Percentiles rank a stretch among this genome's conserved stretches.
phyloP scores from a whole-genome alignment of 2,797 vertebrate genomes.

The Eutrigla gurnardus region DNA sequence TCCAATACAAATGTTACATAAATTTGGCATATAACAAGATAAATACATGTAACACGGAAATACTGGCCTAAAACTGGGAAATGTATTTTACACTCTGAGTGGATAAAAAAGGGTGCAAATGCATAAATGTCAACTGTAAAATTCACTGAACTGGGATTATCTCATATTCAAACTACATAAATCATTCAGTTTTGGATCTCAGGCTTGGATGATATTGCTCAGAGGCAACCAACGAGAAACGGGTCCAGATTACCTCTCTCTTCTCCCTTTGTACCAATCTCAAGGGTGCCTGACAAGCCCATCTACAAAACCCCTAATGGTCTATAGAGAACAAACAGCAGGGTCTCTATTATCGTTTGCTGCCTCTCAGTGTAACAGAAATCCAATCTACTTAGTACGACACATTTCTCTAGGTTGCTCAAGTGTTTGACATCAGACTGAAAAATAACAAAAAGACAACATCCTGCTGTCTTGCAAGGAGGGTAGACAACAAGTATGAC shows the following conservation, averaged over 20 bases:
- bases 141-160: background rate
- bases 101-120: background rate
- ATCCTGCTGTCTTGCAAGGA: background rate
- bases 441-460: conserved; percentile 4
- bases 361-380: conserved; percentile 64
- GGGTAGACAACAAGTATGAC: background rate
- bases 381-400: conserved; percentile 65
- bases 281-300: conserved; percentile 34
- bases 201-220: conserved; percentile 16
- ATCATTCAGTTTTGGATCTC: background rate
- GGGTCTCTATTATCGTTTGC: conserved; percentile 77
- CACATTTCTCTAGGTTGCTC: conserved; percentile 56
- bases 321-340: conserved; percentile 49
- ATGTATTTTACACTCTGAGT: background rate
- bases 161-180: background rate
- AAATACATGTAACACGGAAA: too few species aligned
- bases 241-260: conserved; percentile 20
- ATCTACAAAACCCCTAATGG: conserved; percentile 22
- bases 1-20: too few species aligned
- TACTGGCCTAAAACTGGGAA: background rate
- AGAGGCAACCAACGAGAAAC: conserved; percentile 25
- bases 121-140: background rate
- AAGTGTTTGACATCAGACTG: conserved; percentile 11
- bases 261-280: conserved; percentile 27
- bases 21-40: too few species aligned